These are phyloP conservation scores for Zaprionus vittiger DNA, from an alignment of 1,140 invertebrate genomes.

Conservation along the genomic window DNA sequence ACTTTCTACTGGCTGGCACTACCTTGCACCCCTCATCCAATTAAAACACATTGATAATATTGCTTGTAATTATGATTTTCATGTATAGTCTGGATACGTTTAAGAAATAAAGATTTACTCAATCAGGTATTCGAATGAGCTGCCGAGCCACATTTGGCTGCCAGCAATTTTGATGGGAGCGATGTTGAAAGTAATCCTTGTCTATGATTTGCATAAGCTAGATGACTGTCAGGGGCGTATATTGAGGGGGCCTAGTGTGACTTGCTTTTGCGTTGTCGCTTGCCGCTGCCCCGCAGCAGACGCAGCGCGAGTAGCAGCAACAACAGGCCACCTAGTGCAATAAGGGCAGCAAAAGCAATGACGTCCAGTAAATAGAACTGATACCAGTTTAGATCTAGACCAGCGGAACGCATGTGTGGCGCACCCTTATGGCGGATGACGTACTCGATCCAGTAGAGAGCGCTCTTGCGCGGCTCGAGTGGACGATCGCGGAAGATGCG, in stretches of 20 bases:
- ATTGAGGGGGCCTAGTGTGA: conserved; percentile 13
- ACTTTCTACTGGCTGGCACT: no score
- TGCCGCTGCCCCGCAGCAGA: conserved; percentile 27
- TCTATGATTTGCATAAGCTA: background rate
- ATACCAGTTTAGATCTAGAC: conserved; percentile 85
- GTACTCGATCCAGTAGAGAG: conserved; percentile 88
- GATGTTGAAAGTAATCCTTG: no score
- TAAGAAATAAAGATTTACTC: no score
- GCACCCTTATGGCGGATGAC: conserved; percentile 87
- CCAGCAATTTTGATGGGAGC: no score
- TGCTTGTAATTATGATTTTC: no score
- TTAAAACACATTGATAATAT: no score
- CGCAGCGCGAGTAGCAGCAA: conserved; percentile 30
- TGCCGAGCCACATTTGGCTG: no score
- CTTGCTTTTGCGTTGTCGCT: conserved; percentile 35
- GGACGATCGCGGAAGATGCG: conserved; percentile 86
- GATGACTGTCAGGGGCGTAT: no score
- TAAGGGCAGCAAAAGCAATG: conserved; percentile 40
- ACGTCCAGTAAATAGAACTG: conserved; percentile 88
- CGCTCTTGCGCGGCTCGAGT: conserved; percentile 85
- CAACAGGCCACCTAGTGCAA: background rate
- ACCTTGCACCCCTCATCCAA: no score
- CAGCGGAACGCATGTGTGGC: conserved; percentile 86
- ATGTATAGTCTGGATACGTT: no score
- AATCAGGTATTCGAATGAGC: no score